Evolutionary conservation across 2,113 vertebrate genomes (phyloP).

Genomic region (Callospermophilus lateralis): DNA sequence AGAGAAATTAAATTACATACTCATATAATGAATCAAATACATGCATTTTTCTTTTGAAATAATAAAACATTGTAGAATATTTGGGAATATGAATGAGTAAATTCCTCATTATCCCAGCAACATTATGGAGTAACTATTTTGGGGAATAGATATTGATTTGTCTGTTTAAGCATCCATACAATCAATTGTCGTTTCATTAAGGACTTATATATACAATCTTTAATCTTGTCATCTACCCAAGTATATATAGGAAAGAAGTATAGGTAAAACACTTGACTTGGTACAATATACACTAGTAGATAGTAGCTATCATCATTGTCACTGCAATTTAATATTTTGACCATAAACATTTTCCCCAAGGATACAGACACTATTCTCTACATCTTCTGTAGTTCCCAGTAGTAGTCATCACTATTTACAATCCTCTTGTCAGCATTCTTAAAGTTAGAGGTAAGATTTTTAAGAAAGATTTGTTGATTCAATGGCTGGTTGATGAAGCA

Average conservation of each 20-base stretch:
- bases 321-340: not conserved
- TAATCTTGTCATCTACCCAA: not conserved
- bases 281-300: not conserved
- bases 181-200: not conserved
- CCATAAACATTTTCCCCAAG: not conserved
- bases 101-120: not conserved
- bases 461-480: not conserved
- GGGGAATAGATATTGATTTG: not conserved
- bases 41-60: slow-evolving; percentile 14
- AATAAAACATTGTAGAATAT: not conserved
- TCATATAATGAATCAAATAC: not conserved
- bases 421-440: too few species aligned
- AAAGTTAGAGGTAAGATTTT: not conserved
- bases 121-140: not conserved
- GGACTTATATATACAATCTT: not conserved
- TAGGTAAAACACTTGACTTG: not conserved
- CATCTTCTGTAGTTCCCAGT: not conserved
- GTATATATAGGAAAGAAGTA: not conserved
- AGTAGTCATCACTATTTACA: not conserved
- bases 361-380: not conserved
- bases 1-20: slow-evolving; percentile 30
- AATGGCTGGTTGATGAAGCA: not conserved
- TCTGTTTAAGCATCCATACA: not conserved
- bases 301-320: not conserved
- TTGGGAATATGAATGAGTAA: not conserved